Percentiles rank a stretch among this genome's conserved stretches.
These are phyloP conservation scores for Psittacula echo DNA, from an alignment of 2,797 vertebrate species.

Conservation along the genomic window DNA sequence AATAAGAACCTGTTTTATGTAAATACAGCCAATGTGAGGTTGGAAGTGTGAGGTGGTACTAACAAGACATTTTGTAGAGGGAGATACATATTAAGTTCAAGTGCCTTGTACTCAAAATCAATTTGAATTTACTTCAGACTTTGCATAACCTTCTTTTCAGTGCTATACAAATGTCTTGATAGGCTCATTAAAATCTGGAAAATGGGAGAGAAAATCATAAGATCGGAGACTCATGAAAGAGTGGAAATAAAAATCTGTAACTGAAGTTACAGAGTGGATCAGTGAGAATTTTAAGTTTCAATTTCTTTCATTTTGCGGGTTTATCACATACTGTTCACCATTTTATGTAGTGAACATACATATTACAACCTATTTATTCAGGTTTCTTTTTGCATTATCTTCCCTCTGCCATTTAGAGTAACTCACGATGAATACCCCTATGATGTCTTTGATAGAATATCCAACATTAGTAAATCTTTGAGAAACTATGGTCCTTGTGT, in stretches of 20 bases:
- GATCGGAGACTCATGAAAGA: slow-evolving; percentile 14
- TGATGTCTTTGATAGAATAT: not conserved
- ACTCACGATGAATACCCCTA: not conserved
- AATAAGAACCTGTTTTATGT: not conserved
- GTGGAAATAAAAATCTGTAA: slow-evolving; percentile 2
- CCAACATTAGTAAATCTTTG: not conserved
- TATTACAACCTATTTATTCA: not conserved
- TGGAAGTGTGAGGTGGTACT: not conserved
- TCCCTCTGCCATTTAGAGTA: not conserved
- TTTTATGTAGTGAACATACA: not conserved
- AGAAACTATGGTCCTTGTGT: not conserved
- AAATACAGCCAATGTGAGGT: not conserved
- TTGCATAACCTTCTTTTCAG: slow-evolving; percentile 51
- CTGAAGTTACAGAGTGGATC: not conserved
- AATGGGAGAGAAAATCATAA: slow-evolving; percentile 14
- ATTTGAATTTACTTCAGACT: slow-evolving; percentile 57
- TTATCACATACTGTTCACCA: not conserved
- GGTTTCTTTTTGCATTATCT: not conserved
- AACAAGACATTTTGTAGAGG: not conserved
- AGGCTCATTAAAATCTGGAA: slow-evolving; percentile 53
- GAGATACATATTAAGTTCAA: slow-evolving; percentile 19
- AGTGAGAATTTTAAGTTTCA: slow-evolving; percentile 21
- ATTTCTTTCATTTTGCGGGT: slow-evolving; percentile 13
- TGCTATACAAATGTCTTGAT: slow-evolving; percentile 36
- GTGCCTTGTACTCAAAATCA: slow-evolving; percentile 6